Evolutionary conservation across 1,140 invertebrate species (phyloP), one percentile per base, ranked within the genome.

Genomic region (Cydia strobilella): DNA sequence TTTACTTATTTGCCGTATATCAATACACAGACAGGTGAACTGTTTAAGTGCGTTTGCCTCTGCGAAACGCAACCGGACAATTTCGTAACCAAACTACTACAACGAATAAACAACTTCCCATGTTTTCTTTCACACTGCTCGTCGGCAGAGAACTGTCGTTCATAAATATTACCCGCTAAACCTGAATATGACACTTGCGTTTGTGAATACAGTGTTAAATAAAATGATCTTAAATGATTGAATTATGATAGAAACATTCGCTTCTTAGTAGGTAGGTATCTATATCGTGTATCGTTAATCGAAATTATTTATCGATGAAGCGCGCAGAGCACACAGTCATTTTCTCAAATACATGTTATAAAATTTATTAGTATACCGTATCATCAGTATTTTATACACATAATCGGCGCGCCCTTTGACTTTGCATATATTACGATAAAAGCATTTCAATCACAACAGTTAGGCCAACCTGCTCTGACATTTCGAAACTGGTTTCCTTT

Each of bases 401-500:
- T 77, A 73, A 76, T 66, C 69, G 27, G 72, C 10, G 66, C 73
- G 74, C 73, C 76, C 75, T 79, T 71, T 72, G 79, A 77, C 72
- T 73, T 62, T 79, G 76, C 73, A 77, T 77, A 81, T 77, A 80
- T 80, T 76, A 74, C 74, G 80, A 83, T 83, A 80, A 82, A 76
- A 62, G 63, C 74, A 71, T 76, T 80, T 79, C 79, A 79, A 82
- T 82, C 79, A 79, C 77, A 78, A 73, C 76, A 73, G 75, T 76
- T 74, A 76, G 74, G 54, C 75, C 76, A 80, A 77, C 74, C 76
- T 62, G 69, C 74, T 72, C 75, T 80, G 78, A 77, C 77, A 82
- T 85, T 82, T 82, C 48, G 73, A 77, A 69, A 82, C 80, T 74
- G 77, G 78, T 81, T 85, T 81, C 79, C 73, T 80, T 80, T 81